Evolutionary conservation across 2,888 invertebrate genomes (phyloP), one percentile per base, ranked within the genome.

Genomic region (Leucoma salicis): DNA sequence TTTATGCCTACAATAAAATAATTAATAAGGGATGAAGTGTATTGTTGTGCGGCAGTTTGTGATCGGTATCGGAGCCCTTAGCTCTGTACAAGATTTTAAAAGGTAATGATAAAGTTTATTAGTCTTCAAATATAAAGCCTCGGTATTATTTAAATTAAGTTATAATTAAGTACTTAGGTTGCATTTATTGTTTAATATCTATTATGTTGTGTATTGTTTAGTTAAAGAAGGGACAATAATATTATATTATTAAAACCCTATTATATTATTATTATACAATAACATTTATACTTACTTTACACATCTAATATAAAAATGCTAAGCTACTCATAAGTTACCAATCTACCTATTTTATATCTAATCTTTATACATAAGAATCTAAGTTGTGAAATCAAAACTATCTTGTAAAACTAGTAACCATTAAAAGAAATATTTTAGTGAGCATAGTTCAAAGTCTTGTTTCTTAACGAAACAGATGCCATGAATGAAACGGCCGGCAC

Each of bases 1-100:
- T 88, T 88, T 88, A 88, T 85, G 86, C 83, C 78, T 81, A 85
- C 88, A 87, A 89, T 89, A 88, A 89, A 89, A 88, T 87, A 89
- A 89, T 89, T 89, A 89, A 88, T 89, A 89, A 89, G 87, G 88
- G 89, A 86, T 87, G 85, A 78, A 84, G 82, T 78, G 80, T 81
- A 84, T 88, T 87, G 86, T 86, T 69, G 74, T 60, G 64, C 70
- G 74, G 79, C 78, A 76, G 78, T 76, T 78, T 62, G 80, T 70
- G 89, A 89, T 89, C 74, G 77, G 81, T 87, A 89, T 88, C 88
- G 57, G 67, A 61, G 68, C 72, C 76, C 76, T 86, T 80, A 76
- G 73, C 74, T 78, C 74, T 74, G 74, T 81, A 82, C 74, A 78
- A 70, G 72, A 68, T 80, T 74, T 74, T 65, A 73, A 73, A 77